These are phyloP conservation scores for Tetramorium parvispinum DNA, from an alignment of 1,140 invertebrate species.

Conservation along the genomic window DNA sequence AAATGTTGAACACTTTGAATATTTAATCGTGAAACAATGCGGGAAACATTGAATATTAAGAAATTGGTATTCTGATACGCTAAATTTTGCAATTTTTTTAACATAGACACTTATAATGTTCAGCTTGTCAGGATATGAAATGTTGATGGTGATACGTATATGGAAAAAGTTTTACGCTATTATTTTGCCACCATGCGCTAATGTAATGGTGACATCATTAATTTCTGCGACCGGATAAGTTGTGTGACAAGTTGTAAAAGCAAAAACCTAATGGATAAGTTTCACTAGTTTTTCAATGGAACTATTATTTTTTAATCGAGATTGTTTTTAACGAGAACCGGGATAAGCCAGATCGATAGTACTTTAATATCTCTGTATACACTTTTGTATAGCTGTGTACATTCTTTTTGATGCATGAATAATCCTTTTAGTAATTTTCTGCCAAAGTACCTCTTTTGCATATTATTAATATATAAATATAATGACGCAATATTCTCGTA, in stretches of 20 bases:
- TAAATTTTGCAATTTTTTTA: too few relatives aligned
- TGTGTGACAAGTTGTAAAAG: conserved; percentile 1
- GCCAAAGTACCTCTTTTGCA: conserved; percentile 6
- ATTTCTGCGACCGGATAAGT: conserved; percentile 13
- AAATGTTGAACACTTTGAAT: conserved; percentile 7
- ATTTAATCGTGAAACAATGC: background rate
- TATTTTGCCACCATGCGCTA: background rate
- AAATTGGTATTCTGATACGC: background rate
- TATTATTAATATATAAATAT: conserved; percentile 20
- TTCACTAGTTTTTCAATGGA: background rate
- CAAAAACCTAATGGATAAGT: conserved; percentile 25
- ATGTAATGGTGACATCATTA: conserved; percentile 21
- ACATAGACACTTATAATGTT: background rate
- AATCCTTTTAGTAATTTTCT: conserved; percentile 24
- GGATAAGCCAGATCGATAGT: background rate
- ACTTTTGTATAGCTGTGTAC: background rate
- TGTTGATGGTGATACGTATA: background rate
- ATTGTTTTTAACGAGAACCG: background rate
- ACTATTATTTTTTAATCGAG: background rate
- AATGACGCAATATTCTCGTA: background rate
- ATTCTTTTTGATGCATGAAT: conserved; percentile 8
- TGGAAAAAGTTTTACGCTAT: background rate
- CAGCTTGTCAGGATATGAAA: background rate
- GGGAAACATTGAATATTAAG: conserved; percentile 6
- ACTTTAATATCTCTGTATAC: background rate